phyloP scores from a whole-genome alignment of 2,113 vertebrate species.

The Upupa epops region DNA sequence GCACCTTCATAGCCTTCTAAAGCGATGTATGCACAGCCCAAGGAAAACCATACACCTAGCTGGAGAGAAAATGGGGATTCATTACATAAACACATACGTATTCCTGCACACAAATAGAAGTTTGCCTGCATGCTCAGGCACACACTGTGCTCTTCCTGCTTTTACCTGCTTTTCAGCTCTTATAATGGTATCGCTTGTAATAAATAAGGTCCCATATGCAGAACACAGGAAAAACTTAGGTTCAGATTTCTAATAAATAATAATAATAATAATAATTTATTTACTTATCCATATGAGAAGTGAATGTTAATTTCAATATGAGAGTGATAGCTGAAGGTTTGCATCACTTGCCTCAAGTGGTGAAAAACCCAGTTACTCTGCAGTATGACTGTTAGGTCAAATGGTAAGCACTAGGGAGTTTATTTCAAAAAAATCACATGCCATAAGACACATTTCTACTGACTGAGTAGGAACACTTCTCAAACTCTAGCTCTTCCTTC shows the following conservation, averaged over 20 bases:
- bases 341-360: neutral
- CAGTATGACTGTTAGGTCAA: neutral
- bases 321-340: neutral
- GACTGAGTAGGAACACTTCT: neutral
- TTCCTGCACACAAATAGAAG: neutral
- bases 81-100: neutral
- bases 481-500: neutral
- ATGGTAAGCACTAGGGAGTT: neutral
- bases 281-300: neutral
- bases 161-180: neutral
- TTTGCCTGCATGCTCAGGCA: neutral
- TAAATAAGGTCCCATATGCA: neutral
- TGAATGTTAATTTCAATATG: neutral
- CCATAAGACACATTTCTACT: neutral
- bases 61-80: constrained; percentile 52
- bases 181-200: neutral
- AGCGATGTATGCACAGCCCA: constrained; percentile 92
- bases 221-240: neutral
- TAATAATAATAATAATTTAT: no score
- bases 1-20: constrained; percentile 90
- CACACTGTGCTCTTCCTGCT: neutral
- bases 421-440: neutral
- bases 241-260: neutral
- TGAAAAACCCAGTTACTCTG: neutral
- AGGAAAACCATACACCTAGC: constrained; percentile 97